phyloP scores from a whole-genome alignment of 2,797 vertebrate species.

The Morelia viridis region DNA sequence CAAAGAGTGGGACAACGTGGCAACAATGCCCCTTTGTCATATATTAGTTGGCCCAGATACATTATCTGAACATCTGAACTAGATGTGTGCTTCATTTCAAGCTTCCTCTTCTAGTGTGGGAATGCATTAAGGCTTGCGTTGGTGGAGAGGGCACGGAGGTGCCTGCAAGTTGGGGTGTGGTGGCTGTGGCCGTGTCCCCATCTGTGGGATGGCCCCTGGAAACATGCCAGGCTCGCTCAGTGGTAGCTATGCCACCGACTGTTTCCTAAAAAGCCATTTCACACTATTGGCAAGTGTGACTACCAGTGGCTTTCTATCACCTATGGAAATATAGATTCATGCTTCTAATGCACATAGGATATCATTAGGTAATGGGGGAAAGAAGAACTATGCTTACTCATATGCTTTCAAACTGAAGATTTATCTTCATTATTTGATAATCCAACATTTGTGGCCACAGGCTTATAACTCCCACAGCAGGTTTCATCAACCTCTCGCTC shows the following conservation, averaged over 20 bases:
- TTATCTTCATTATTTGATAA: neutral
- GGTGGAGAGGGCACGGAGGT: neutral
- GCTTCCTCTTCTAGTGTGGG: neutral
- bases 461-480: neutral
- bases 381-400: neutral
- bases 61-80: neutral
- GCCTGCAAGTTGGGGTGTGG: neutral
- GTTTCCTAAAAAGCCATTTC: neutral
- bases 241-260: too few species aligned
- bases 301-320: fast-evolving
- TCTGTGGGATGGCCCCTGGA: neutral
- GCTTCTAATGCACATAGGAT: neutral
- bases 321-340: neutral
- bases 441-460: neutral
- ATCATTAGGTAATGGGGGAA: neutral
- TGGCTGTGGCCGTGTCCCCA: neutral
- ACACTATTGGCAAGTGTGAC: neutral
- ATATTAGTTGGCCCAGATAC: neutral
- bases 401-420: neutral
- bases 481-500: too few species aligned
- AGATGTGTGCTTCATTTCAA: neutral
- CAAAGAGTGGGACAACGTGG: neutral
- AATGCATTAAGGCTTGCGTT: neutral
- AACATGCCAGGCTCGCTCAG: neutral
- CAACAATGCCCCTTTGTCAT: neutral